Base-by-base conservation (phyloP, 2,888 invertebrate species). In the Apodemia zela region DNA sequence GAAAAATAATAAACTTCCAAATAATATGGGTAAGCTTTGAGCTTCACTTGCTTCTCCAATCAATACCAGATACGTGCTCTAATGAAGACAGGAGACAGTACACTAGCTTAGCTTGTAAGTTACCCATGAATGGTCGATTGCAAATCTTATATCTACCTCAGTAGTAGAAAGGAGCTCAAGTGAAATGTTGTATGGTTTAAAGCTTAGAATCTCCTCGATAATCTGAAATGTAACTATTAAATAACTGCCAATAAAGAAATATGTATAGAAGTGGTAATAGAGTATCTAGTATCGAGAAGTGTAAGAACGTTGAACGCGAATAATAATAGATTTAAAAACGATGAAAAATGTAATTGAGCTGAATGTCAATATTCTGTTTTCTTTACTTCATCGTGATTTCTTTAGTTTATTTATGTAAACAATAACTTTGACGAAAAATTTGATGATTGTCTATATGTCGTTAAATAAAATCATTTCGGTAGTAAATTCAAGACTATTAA, bases 101-200 rank as follows among this genome's bases (percentile, higher is more conserved):
- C 51, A 18, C 51, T 51, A 18, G 51, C 25, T 25, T 15, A 13
- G 5, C 21, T 13, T 21, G 25, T 13, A 54, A 54, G 42, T 21
- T 54, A 54, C 51, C 21, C 25, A 54, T 54, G 15, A 25, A 11
- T 72, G 67, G 76, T 71, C 79, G 75, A 73, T 78, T 79, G 78
- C 81, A 79, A 74, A 74, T 69, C 62, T 64, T n/a, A n/a, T 3
- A 25, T 51, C 13, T 25, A 18, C 10, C 21, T 21, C 21, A 21
- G 18, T 51, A 21, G 11, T 18, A 49, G 18, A 8, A 5, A 49
- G 11, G 47, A n/a, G 8, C 18, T 18, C 17, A 51, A 13, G 10
- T 51, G 51, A 11, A 51, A 13, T 38, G 10, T 38, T 38, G 38
- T 38, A 15, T 42, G 42, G 13, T 42, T 42, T 42, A 15, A 15